phyloP scores from a whole-genome alignment of 2,113 vertebrate species.

The Eretmodus cyanostictus region DNA sequence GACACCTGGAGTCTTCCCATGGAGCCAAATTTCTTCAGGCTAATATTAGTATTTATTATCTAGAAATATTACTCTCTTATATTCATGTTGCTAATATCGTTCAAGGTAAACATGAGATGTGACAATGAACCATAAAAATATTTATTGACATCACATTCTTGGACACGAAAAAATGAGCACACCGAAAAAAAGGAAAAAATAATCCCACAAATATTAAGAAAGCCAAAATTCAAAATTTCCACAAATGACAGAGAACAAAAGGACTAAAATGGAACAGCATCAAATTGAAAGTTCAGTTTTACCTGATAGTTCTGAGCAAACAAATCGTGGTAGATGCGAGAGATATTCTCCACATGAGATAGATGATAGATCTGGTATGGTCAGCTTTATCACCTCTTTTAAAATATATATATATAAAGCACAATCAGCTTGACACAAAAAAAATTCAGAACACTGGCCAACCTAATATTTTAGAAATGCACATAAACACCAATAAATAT shows the following conservation, averaged over 20 bases:
- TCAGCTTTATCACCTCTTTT: background rate
- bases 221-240: conserved; percentile 34
- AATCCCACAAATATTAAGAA: conserved; percentile 10
- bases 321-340: conserved; percentile 5
- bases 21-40: background rate
- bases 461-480: conserved; percentile 47
- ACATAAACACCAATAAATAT: conserved; percentile 65
- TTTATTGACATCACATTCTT: conserved; percentile 58
- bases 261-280: conserved; percentile 34
- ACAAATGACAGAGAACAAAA: conserved; percentile 6
- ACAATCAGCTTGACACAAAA: conserved; percentile 25
- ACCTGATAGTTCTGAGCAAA: background rate
- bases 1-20: background rate
- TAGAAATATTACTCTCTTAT: background rate
- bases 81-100: background rate
- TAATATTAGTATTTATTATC: background rate
- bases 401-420: background rate
- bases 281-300: conserved; percentile 14
- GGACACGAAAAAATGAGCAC: conserved; percentile 35
- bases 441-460: conserved; percentile 60
- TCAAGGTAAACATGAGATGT: background rate
- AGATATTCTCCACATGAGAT: background rate
- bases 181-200: background rate
- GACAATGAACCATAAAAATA: conserved; percentile 60
- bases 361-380: background rate